Percentiles rank a stretch among this genome's conserved stretches.
These are phyloP conservation scores for Labrus mixtus DNA, from an alignment of 2,113 vertebrate genomes.

Conservation along the genomic window DNA sequence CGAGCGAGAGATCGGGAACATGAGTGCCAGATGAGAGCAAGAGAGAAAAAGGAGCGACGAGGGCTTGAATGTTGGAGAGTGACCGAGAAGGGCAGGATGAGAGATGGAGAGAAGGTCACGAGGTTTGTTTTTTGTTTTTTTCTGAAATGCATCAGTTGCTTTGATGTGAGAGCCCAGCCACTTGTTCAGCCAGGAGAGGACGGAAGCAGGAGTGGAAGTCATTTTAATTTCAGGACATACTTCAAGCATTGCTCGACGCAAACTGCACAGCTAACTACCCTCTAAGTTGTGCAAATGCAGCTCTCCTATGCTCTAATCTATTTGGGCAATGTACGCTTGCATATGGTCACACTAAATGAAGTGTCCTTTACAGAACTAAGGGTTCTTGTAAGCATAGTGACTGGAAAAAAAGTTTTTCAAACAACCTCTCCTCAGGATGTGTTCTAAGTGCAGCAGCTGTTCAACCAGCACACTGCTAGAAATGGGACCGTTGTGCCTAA, in stretches of 20 bases:
- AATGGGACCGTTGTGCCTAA: slow-evolving; percentile 48
- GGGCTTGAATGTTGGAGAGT: slow-evolving; percentile 33
- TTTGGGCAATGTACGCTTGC: background rate
- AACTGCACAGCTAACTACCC: slow-evolving; percentile 12
- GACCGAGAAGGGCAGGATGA: slow-evolving; percentile 33
- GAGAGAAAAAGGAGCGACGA: slow-evolving; percentile 29
- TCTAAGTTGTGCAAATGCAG: slow-evolving; percentile 30
- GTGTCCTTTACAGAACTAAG: background rate
- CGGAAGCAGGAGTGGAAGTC: slow-evolving; percentile 2
- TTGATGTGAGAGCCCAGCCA: slow-evolving; percentile 53
- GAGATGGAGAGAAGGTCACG: slow-evolving; percentile 62
- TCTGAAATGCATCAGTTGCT: slow-evolving; percentile 40
- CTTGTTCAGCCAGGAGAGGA: slow-evolving; percentile 45
- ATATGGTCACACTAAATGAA: background rate
- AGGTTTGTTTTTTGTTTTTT: slow-evolving; percentile 66
- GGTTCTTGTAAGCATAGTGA: background rate
- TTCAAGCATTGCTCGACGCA: slow-evolving; percentile 15
- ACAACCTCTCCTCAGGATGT: slow-evolving; percentile 22
- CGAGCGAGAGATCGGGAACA: slow-evolving; percentile 7
- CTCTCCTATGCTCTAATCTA: background rate
- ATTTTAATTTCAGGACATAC: slow-evolving; percentile 45
- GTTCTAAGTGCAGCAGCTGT: slow-evolving; percentile 44
- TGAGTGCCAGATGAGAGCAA: slow-evolving; percentile 26
- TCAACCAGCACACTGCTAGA: slow-evolving; percentile 30
- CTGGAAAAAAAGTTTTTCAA: slow-evolving; percentile 24